Evolutionary conservation across 2,888 invertebrate species (phyloP), one percentile per base, ranked within the genome.

Genomic region (Lydus trimaculatus): DNA sequence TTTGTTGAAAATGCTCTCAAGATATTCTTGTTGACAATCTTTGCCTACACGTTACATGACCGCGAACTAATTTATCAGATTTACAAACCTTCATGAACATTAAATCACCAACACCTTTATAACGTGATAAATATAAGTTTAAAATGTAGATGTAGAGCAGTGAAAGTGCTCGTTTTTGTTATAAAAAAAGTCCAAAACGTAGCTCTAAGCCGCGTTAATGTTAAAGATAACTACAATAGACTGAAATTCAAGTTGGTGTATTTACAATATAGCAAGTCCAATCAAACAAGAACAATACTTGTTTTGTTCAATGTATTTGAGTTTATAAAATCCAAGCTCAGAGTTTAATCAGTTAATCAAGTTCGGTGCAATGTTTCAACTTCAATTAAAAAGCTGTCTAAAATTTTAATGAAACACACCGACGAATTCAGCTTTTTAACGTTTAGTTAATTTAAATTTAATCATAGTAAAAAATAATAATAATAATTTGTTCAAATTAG

Each of bases 61-160:
- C 23, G 25, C 52, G 23, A 52, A 52, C 52, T 52, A 52, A 52
- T 52, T 52, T 52, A 52, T 25, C 52, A 52, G 52, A 52, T 52
- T 52, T 52, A 52, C 23, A 17, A n/a, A 20, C 17, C 2, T 20
- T n/a, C n/a, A 48, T 48, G 11, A 48, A 9, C 13, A 20, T 48
- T 43, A 43, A 43, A n/a, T n/a, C 17, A 5, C 1, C 39, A 43
- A n/a, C 39, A 43, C 7, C 39, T 17, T 17, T 4, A 28, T 17
- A 20, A 20, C 20, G 48, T 48, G 48, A 48, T 48, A 48, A 48
- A 48, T 23, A 6, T 17, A 43, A 43, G 17, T 43, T 17, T 6
- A 43, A n/a, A n/a, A n/a, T n/a, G n/a, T n/a, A n/a, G n/a, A n/a
- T n/a, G n/a, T n/a, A n/a, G n/a, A n/a, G n/a, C n/a, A n/a, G n/a